Percentiles rank a stretch among this genome's conserved stretches.
Conservation (phyloP, 1,140 invertebrate genomes). For the Penaeus indicus region DNA sequence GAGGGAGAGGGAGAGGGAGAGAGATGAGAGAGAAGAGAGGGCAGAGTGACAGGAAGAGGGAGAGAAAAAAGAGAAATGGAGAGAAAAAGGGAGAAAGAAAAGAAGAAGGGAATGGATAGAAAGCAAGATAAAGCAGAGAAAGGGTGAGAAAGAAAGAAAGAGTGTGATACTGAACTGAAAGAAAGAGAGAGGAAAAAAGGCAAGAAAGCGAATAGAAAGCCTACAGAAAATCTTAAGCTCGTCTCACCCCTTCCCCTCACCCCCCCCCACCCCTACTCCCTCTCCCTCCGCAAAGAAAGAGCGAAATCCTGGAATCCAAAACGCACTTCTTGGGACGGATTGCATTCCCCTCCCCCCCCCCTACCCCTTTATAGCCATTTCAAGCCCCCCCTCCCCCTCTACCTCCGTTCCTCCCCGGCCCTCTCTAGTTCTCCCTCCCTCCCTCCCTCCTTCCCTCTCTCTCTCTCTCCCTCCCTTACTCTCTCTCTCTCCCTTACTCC, state of each 20-base stretch:
- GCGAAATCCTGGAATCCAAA: neutral
- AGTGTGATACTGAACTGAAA: no score
- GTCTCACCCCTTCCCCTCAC: neutral
- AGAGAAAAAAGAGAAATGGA: no score
- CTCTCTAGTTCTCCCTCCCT: neutral
- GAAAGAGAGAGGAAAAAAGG: no score
- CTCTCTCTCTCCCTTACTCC: neutral
- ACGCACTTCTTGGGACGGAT: neutral
- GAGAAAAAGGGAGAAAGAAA: no score
- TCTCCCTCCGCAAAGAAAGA: neutral
- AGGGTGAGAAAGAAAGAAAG: no score
- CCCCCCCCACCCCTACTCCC: neutral
- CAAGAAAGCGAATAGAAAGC: neutral
- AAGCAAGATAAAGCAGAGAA: no score
- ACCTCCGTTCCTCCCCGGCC: neutral
- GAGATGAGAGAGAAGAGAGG: no score
- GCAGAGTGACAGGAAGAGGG: no score
- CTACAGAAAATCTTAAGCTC: neutral
- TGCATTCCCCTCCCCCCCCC: neutral
- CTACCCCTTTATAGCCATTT: neutral
- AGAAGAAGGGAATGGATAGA: no score
- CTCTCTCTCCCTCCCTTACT: neutral
- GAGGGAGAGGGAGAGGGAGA: no score
- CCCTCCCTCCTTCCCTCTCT: neutral
- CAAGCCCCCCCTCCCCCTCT: no score